These are phyloP conservation scores for Nasonia vitripennis DNA, from an alignment of 1,140 invertebrate species.

Conservation along the genomic window DNA sequence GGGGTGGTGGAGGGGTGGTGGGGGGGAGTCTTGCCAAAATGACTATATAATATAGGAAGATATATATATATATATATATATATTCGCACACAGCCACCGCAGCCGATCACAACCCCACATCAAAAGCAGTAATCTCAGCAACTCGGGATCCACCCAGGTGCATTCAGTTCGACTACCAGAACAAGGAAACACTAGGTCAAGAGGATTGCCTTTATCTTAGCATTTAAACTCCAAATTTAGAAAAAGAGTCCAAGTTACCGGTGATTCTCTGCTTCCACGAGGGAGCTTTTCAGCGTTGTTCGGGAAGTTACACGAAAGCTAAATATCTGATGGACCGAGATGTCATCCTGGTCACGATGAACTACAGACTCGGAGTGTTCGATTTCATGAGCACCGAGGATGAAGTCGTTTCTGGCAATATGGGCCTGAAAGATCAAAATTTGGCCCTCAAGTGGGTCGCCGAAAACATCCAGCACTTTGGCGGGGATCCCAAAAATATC, in stretches of 20 bases:
- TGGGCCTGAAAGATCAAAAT: conserved; percentile 23
- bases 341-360: background rate
- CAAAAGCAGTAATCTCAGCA: background rate
- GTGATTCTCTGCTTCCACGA: conserved; percentile 7
- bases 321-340: conserved; percentile 12
- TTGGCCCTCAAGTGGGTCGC: background rate
- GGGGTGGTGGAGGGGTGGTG: no score
- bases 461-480: background rate
- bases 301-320: background rate
- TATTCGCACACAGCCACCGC: background rate
- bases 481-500: background rate
- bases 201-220: conserved; percentile 32
- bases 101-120: background rate
- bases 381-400: conserved; percentile 13
- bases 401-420: background rate
- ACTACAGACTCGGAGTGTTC: background rate
- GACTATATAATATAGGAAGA: no score
- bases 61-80: no score
- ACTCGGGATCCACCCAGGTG: background rate
- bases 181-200: background rate
- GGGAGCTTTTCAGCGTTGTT: conserved; percentile 14
- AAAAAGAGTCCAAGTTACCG: background rate
- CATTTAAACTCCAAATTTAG: background rate
- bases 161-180: background rate
- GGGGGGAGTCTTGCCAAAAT: no score